Conservation (phyloP, 2,113 vertebrate species). For the Gymnogyps californianus region DNA sequence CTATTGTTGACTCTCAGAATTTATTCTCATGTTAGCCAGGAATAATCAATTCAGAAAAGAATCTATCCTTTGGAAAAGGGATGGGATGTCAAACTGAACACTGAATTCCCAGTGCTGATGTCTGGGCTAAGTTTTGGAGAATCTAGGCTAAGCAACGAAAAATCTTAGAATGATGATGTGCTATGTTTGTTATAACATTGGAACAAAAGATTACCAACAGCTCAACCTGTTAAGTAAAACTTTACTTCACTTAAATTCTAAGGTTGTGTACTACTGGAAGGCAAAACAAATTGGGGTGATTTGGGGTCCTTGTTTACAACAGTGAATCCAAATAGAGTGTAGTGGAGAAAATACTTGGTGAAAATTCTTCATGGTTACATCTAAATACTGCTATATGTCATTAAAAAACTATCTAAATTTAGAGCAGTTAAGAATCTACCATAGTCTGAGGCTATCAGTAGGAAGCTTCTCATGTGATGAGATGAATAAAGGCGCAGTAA, state of each 20-base stretch:
- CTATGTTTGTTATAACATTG: neutral
- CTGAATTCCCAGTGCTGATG: neutral
- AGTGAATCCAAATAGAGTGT: neutral
- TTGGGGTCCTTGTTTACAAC: neutral
- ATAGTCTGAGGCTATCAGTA: neutral
- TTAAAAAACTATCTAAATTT: neutral
- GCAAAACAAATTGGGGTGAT: neutral
- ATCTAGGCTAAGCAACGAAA: neutral
- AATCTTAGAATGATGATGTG: neutral
- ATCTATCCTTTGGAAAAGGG: neutral
- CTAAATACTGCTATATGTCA: neutral
- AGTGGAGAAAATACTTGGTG: neutral
- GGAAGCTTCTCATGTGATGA: neutral
- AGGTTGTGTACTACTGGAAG: neutral
- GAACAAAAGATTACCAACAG: neutral
- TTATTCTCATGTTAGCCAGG: neutral
- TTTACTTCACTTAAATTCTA: neutral
- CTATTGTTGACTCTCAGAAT: neutral
- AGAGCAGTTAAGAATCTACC: neutral
- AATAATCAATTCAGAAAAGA: neutral
- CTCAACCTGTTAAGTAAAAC: neutral
- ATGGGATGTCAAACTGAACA: neutral
- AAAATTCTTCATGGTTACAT: neutral
- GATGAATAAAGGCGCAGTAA: neutral
- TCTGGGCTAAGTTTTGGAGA: neutral